A percentile compares a stretch with the other conserved stretches of the same genome.
Conservation (phyloP, 2,113 vertebrate genomes). For the Otus sunia region DNA sequence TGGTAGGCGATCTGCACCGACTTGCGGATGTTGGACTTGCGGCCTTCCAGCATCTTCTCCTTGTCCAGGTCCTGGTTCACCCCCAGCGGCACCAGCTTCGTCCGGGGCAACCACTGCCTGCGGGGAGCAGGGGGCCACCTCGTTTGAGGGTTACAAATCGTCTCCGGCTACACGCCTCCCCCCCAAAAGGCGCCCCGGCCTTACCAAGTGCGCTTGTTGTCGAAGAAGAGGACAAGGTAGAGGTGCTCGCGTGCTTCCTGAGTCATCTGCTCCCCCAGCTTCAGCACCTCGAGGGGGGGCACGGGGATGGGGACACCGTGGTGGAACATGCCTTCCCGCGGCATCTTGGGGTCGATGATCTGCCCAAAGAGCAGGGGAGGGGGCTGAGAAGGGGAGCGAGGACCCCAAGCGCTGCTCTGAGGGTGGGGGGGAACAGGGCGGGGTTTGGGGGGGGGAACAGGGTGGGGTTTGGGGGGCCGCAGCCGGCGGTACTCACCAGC, state of each 20-base stretch:
- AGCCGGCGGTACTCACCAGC: conserved; percentile 77
- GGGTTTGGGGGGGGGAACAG: too few species aligned
- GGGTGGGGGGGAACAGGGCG: too few species aligned
- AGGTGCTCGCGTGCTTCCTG: conserved; percentile 98
- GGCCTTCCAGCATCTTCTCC: conserved; percentile 97
- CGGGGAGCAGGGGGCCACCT: background rate
- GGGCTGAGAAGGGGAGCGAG: background rate
- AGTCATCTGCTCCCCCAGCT: conserved; percentile 98
- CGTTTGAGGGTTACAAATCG: conserved; percentile 28
- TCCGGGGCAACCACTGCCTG: conserved; percentile 98
- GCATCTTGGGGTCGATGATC: conserved; percentile 99
- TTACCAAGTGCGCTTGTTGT: conserved; percentile 99
- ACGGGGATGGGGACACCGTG: conserved; percentile 95
- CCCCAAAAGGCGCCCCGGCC: background rate
- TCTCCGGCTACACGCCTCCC: background rate
- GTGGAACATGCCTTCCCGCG: conserved; percentile 96
- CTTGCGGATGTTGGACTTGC: conserved; percentile 98
- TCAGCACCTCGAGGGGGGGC: conserved; percentile 94
- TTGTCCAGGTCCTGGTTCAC: conserved; percentile 98
- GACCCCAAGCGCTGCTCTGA: accelerated
- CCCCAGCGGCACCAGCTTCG: conserved; percentile 94
- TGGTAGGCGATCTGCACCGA: conserved; percentile 98
- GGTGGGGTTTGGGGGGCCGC: too few species aligned
- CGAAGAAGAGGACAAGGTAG: conserved; percentile 97
- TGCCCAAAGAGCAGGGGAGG: conserved; percentile 13